phyloP scores from a whole-genome alignment of 2,888 invertebrate species.

The Dynastes grantii region DNA sequence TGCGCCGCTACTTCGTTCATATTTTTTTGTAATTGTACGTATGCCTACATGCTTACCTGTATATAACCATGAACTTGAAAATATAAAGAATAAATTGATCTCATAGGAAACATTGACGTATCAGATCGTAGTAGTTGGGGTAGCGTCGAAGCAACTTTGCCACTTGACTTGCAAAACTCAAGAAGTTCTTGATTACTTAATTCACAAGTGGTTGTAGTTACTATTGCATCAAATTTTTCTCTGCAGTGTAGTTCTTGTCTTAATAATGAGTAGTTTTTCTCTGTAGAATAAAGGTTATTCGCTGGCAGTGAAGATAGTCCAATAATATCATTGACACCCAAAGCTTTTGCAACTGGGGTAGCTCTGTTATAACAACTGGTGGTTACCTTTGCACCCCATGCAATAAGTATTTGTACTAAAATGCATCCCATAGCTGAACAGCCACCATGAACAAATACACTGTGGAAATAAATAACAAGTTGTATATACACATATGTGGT shows the following conservation, averaged over 20 bases:
- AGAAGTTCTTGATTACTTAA: conserved; percentile 59
- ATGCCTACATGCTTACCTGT: conserved; percentile 64
- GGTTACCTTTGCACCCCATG: conserved; percentile 75
- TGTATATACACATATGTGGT: conserved; percentile 11
- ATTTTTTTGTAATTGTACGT: too few relatives aligned
- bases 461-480: conserved; percentile 59
- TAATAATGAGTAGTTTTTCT: conserved; percentile 54
- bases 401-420: conserved; percentile 73
- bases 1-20: too few relatives aligned
- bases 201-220: conserved; percentile 63
- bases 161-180: conserved; percentile 60
- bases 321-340: conserved; percentile 74
- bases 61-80: conserved; percentile 68
- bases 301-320: conserved; percentile 58
- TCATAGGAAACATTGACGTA: conserved; percentile 71
- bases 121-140: conserved; percentile 72
- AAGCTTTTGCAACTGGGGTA: conserved; percentile 73
- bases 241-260: conserved; percentile 64
- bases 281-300: conserved; percentile 55
- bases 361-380: conserved; percentile 73
- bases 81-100: conserved; percentile 71
- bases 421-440: conserved; percentile 76
- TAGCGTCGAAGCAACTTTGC: conserved; percentile 70
- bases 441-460: conserved; percentile 74
- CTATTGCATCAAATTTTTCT: conserved; percentile 65